Base-by-base conservation (phyloP, 2,797 vertebrate species). In the Diglossa cyanea region DNA sequence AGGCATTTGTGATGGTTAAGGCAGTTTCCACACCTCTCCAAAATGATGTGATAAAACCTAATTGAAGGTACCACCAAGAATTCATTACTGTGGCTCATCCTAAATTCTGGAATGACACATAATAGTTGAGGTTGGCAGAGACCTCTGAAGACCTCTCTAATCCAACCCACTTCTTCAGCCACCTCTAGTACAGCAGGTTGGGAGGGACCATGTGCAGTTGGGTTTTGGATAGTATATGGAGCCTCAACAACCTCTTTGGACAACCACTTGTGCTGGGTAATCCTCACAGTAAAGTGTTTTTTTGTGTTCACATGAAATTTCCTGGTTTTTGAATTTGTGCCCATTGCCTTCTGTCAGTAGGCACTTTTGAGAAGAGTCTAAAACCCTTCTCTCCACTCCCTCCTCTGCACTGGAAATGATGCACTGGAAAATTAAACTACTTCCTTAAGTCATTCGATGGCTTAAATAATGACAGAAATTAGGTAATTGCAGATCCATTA, bases 391-490 rank as follows among this genome's bases (percentile, higher is more conserved):
- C 5, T 35, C 11, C 20, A 47, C 42, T 66, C 24, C 19, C 19
- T 70, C 12, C 17, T 18, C 50, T 39, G 24, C 17, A 45, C 23
- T 71, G 65, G 53, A 81, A 86, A 42, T 20, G 31, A 66, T 23
- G n/a, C 17, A 20, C 10, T 62, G 42, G 50, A 75, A 92, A 68
- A 75, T 61, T 40, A 72, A 81, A 39, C 26, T 6, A 39, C 18
- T 61, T 74, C 18, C 16, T 28, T 33, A 79, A 72, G 35, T 30
- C 18, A 47, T 44, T 61, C 25, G 39, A 5, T 39, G 20, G 14
- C 20, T 62, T 83, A 67, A 80, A 70, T 42, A 82, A 77, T 37
- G 40, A 39, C 24, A 74, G 40, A 87, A 66, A 81, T 62, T 47
- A 45, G 33, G 31, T 28, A 60, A 62, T 7, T 19, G 4, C 16